Conservation (phyloP, 2,888 invertebrate genomes). For the Drosophila mimica region DNA sequence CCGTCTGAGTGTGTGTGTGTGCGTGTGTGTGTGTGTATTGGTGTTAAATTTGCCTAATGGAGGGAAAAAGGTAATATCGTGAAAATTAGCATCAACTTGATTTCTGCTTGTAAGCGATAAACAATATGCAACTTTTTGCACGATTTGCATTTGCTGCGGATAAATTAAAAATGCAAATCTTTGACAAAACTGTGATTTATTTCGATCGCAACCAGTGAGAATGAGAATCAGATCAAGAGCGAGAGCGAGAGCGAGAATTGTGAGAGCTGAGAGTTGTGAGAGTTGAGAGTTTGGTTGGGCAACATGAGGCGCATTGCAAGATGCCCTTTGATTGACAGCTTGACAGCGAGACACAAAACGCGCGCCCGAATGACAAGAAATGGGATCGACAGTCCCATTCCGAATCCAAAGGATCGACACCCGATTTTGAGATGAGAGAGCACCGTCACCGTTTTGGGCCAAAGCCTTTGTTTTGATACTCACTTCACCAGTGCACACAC, state of each 20-base stretch:
- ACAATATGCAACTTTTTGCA: conserved; percentile 58
- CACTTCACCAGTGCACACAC: conserved; percentile 62
- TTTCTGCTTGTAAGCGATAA: conserved; percentile 73
- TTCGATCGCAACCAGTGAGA: neutral
- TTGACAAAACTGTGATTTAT: conserved; percentile 4
- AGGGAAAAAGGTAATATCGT: conserved; percentile 49
- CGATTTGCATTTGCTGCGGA: conserved; percentile 55
- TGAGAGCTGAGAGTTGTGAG: neutral
- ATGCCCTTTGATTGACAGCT: conserved; percentile 72
- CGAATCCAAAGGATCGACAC: conserved; percentile 20
- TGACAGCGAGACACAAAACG: conserved; percentile 63
- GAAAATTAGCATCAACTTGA: conserved; percentile 74
- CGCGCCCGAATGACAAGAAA: conserved; percentile 65
- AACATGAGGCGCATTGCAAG: conserved; percentile 53
- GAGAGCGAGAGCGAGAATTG: neutral
- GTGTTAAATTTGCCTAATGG: conserved; percentile 69
- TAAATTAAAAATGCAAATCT: conserved; percentile 50
- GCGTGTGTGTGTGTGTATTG: conserved; percentile 17
- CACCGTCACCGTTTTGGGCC: conserved; percentile 40
- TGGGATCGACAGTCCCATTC: conserved; percentile 29
- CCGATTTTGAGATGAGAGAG: conserved; percentile 37
- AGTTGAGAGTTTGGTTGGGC: conserved; percentile 22
- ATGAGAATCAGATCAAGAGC: neutral
- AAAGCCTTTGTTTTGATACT: conserved; percentile 72
- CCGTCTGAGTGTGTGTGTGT: conserved; percentile 8